Percentiles rank a stretch among this genome's conserved stretches.
These are phyloP conservation scores for Drepanosiphum platanoidis DNA, from an alignment of 2,888 invertebrate species.

Conservation along the genomic window DNA sequence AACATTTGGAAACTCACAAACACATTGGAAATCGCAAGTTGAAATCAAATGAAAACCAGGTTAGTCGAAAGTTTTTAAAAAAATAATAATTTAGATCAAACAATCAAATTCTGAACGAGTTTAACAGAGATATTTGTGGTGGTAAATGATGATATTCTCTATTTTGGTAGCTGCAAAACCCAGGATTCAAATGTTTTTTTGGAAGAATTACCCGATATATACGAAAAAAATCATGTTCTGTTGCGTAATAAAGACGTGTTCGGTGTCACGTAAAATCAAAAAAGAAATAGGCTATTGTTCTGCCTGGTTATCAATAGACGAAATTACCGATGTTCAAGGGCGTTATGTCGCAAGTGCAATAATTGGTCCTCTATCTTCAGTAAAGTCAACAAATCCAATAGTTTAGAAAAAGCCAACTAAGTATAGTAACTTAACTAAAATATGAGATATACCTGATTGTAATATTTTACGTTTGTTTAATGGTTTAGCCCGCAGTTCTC, in stretches of 20 bases:
- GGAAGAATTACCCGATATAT: constrained; percentile 2
- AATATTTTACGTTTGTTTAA: too few species aligned
- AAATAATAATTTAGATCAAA: too few species aligned
- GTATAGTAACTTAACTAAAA: too few species aligned
- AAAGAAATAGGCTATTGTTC: constrained; percentile 63
- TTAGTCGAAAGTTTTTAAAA: too few species aligned
- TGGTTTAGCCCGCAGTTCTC: too few species aligned
- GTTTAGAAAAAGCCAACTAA: too few species aligned
- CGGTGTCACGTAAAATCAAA: constrained; percentile 61
- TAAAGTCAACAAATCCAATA: neutral
- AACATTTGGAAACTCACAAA: too few species aligned
- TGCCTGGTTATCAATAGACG: constrained; percentile 64
- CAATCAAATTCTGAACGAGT: neutral
- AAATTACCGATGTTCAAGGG: constrained; percentile 63
- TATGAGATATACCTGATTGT: too few species aligned
- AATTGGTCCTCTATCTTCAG: constrained; percentile 68
- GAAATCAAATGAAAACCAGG: too few species aligned
- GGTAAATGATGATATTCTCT: constrained; percentile 14
- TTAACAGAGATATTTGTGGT: neutral
- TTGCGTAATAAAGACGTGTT: constrained; percentile 32
- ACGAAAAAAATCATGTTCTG: neutral
- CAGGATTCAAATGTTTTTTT: constrained; percentile 1
- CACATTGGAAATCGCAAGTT: too few species aligned
- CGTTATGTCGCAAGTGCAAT: constrained; percentile 64
- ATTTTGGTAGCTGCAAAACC: neutral